phyloP scores from a whole-genome alignment of 1,140 invertebrate species.

The Cydia strobilella region DNA sequence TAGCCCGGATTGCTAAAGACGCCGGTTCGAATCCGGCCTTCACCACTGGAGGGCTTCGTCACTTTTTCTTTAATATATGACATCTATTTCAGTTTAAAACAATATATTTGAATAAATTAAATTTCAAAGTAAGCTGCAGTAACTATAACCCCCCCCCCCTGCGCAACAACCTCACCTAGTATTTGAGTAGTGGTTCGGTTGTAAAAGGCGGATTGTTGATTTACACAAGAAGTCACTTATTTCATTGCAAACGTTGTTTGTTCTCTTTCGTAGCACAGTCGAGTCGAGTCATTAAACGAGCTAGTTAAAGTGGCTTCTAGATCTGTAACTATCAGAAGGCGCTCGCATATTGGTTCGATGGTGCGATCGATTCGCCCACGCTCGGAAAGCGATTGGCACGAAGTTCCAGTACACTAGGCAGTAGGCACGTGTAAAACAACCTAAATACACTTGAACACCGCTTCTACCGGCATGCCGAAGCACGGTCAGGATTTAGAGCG shows the following conservation, averaged over 20 bases:
- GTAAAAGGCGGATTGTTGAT: neutral
- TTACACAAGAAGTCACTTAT: neutral
- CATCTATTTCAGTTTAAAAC: too few relatives aligned
- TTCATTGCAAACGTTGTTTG: neutral
- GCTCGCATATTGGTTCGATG: too few relatives aligned
- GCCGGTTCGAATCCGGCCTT: too few relatives aligned
- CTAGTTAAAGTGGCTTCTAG: too few relatives aligned
- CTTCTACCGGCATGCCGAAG: constrained; percentile 9
- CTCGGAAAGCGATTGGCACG: neutral
- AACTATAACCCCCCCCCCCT: too few relatives aligned
- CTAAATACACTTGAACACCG: constrained; percentile 28
- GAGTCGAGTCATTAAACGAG: neutral
- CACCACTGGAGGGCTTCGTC: too few relatives aligned
- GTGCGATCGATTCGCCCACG: neutral
- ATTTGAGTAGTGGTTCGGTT: too few relatives aligned
- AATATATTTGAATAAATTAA: too few relatives aligned
- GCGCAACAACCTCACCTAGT: too few relatives aligned
- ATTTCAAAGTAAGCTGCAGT: too few relatives aligned
- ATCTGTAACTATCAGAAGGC: neutral
- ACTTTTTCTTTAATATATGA: too few relatives aligned
- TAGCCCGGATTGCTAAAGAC: too few relatives aligned
- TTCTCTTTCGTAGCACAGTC: neutral
- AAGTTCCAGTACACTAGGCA: neutral
- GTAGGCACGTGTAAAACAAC: constrained; percentile 19
- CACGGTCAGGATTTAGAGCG: constrained; percentile 6